Conservation (phyloP, 1,140 invertebrate species). For the Heliconius hermathena region DNA sequence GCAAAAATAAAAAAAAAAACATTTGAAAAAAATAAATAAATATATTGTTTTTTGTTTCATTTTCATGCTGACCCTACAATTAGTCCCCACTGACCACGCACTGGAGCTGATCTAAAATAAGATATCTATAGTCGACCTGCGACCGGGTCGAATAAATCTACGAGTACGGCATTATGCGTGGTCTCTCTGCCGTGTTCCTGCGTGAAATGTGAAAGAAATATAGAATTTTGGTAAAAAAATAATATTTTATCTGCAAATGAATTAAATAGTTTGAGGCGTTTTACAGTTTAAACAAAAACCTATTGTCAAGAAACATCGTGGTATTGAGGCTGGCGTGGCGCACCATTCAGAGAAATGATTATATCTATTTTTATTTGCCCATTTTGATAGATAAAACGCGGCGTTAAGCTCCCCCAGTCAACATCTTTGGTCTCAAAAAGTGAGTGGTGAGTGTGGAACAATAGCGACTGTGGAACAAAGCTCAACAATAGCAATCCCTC, state of each 20-base stretch:
- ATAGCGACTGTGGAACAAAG: too few species aligned
- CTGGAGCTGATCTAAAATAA: conserved; percentile 64
- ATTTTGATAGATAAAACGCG: too few species aligned
- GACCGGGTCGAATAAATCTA: conserved; percentile 47
- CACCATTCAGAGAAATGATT: too few species aligned
- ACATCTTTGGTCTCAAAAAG: too few species aligned
- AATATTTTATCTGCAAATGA: too few species aligned
- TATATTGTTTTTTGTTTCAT: not conserved
- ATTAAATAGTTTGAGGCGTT: too few species aligned
- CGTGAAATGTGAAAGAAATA: conserved; percentile 9
- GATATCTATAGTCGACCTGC: conserved; percentile 64
- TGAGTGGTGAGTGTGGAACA: too few species aligned
- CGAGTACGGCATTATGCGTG: conserved; percentile 42
- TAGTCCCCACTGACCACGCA: conserved; percentile 48
- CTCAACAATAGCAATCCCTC: too few species aligned
- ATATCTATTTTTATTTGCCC: too few species aligned
- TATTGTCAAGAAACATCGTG: not conserved
- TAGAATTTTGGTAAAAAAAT: not conserved
- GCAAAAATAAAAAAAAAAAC: too few species aligned
- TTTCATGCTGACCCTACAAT: conserved; percentile 16
- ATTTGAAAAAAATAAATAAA: not conserved
- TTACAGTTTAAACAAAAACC: not conserved
- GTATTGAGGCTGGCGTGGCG: too few species aligned
- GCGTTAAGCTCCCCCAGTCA: too few species aligned
- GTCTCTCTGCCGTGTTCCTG: conserved; percentile 27